Evolutionary conservation across 2,113 vertebrate genomes (phyloP), one percentile per base, ranked within the genome.

Genomic region (Podiceps cristatus): DNA sequence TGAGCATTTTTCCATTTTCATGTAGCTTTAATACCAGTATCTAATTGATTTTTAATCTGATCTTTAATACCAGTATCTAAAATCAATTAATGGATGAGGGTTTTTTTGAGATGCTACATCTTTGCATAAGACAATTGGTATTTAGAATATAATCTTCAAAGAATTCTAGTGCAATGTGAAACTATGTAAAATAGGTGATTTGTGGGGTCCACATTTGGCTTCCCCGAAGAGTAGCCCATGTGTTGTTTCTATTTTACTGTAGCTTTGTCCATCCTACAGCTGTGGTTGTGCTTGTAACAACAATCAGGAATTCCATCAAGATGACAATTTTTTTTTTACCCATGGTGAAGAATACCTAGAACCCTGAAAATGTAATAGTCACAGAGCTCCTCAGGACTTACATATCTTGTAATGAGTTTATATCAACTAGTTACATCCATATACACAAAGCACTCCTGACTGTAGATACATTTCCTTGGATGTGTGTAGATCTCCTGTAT

Each of bases 381-480:
- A 62, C 29, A 75, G 33, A 58, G 18, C 24, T 93, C 18, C 18
- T 5, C 20, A 35, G 74, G 28, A 42, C 20, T 66, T 71, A 18
- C 0, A 3, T 44, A n/a, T 44, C n/a, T 42, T 0, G 0, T 71
- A 27, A 31, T 45, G 22, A 49, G 13, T 80, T 80, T 49, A 11
- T 73, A 60, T 55, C 31, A 66, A 40, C 44, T 59, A 33, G 33
- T 58, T 80, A 24, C 31, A 44, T 60, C 49, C 40, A 29, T 56
- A 40, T 18, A n/a, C 24, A 5, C 18, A 50, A 35, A 88, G 33
- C 68, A 67, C 22, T 80, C 33, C 40, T 73, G 59, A 17, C 13
- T 67, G 40, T 29, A 64, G 27, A 73, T 23, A 15, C 3, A 12
- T 37, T 69, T 69, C 29, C 63, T 42, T n/a, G 16, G 17, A 18